A percentile compares a stretch with the other conserved stretches of the same genome.
These are phyloP conservation scores for Oligia latruncula DNA, from an alignment of 2,888 invertebrate species.

Conservation along the genomic window DNA sequence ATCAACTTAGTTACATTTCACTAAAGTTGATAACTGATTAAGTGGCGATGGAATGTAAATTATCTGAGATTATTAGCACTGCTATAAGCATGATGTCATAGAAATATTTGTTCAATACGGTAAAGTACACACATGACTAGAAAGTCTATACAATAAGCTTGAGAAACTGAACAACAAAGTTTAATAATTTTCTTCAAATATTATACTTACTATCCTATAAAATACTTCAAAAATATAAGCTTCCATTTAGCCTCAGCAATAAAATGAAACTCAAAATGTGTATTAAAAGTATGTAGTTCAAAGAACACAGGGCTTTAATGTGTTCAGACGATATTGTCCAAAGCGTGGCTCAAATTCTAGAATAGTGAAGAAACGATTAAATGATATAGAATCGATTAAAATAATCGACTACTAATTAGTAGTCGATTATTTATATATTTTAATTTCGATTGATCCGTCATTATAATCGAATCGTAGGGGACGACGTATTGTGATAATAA, in stretches of 20 bases:
- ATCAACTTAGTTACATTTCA: not conserved
- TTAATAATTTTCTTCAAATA: not conserved
- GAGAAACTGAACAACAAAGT: not conserved
- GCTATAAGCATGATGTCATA: not conserved
- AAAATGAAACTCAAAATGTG: slow-evolving; percentile 21
- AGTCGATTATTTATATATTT: not conserved
- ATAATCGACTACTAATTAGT: slow-evolving; percentile 40
- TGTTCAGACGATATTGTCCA: slow-evolving; percentile 79
- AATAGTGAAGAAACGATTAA: slow-evolving; percentile 64
- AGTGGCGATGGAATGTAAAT: not conserved
- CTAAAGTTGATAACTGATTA: too few relatives aligned
- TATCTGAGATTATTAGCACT: not conserved
- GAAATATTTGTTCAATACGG: not conserved
- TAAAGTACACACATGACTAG: not conserved
- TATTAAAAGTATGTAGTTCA: slow-evolving; percentile 47
- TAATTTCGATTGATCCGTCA: slow-evolving; percentile 38
- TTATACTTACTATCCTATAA: slow-evolving; percentile 7
- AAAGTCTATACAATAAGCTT: not conserved
- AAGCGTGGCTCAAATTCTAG: slow-evolving; percentile 77
- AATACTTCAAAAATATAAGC: slow-evolving; percentile 31
- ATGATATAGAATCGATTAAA: slow-evolving; percentile 62
- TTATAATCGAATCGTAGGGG: slow-evolving; percentile 69
- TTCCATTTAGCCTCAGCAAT: slow-evolving; percentile 39
- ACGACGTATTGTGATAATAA: slow-evolving; percentile 80
- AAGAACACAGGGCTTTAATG: slow-evolving; percentile 79